A percentile compares a stretch with the other conserved stretches of the same genome.
Conservation (phyloP, 2,888 invertebrate genomes). For the Lacanobia oleracea region DNA sequence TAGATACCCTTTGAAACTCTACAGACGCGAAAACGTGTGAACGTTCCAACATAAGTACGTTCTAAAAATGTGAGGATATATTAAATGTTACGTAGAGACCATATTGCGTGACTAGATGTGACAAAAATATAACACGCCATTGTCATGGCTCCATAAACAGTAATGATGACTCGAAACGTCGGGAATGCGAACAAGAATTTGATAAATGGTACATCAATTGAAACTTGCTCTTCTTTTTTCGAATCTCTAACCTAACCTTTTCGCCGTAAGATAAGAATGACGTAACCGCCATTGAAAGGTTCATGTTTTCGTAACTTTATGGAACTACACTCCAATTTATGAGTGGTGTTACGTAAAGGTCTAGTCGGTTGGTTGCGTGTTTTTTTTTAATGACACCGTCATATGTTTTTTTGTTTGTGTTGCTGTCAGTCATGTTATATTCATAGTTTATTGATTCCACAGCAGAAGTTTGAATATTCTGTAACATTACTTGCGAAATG, state of each 20-base stretch:
- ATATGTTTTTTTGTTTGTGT: constrained; percentile 34
- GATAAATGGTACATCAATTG: constrained; percentile 42
- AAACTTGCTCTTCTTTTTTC: constrained; percentile 27
- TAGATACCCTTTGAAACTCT: constrained; percentile 24
- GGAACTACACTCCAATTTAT: constrained; percentile 51
- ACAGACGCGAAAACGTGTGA: constrained; percentile 21
- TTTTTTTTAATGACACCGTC: constrained; percentile 30
- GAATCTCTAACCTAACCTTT: constrained; percentile 33
- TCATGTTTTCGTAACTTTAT: constrained; percentile 48
- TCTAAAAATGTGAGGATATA: constrained; percentile 14
- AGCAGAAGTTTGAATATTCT: background rate
- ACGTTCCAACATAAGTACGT: background rate
- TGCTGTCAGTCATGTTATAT: constrained; percentile 18
- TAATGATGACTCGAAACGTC: constrained; percentile 35
- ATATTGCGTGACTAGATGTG: constrained; percentile 35
- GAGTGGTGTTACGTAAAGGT: constrained; percentile 45
- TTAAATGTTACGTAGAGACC: background rate
- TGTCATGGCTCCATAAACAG: constrained; percentile 23
- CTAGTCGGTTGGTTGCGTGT: constrained; percentile 27
- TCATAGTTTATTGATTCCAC: constrained; percentile 14
- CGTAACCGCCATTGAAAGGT: constrained; percentile 54
- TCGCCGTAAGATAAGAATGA: constrained; percentile 17
- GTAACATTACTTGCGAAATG: background rate
- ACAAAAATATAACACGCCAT: constrained; percentile 35
- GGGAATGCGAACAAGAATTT: constrained; percentile 24